Percentiles rank a stretch among this genome's conserved stretches.
Evolutionary conservation across 1,140 invertebrate species (phyloP).

Genomic region (Cheumatopsyche charites): DNA sequence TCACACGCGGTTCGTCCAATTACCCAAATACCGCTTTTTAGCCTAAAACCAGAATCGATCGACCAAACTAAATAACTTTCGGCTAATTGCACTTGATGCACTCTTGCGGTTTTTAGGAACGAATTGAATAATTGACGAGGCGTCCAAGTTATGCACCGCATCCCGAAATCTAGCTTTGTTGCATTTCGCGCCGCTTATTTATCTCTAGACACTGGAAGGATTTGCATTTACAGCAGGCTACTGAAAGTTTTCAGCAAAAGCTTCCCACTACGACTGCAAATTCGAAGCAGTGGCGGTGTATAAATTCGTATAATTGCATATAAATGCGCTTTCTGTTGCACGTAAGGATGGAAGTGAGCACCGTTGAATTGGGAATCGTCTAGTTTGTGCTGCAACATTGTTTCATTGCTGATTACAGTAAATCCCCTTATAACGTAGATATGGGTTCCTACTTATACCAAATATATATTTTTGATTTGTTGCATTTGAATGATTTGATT

Average conservation of each 20-base stretch:
- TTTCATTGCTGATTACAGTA: too few relatives aligned
- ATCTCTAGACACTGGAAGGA: constrained; percentile 3
- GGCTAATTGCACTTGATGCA: background rate
- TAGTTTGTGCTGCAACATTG: too few relatives aligned
- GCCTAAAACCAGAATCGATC: too few relatives aligned
- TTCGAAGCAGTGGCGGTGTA: background rate
- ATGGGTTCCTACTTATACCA: too few relatives aligned
- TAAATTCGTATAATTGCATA: background rate
- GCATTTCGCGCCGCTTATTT: constrained; percentile 11
- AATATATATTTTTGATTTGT: too few relatives aligned
- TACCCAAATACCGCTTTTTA: too few relatives aligned
- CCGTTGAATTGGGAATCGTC: too few relatives aligned
- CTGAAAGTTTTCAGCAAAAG: background rate
- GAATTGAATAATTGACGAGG: constrained; percentile 41
- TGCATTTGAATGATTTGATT: too few relatives aligned
- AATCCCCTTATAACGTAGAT: too few relatives aligned
- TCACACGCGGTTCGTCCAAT: too few relatives aligned
- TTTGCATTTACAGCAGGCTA: constrained; percentile 23
- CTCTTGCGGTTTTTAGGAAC: constrained; percentile 13
- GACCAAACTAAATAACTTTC: too few relatives aligned
- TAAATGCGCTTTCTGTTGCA: background rate
- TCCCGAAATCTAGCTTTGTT: constrained; percentile 35
- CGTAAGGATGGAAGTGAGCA: too few relatives aligned
- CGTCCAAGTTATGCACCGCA: constrained; percentile 42
- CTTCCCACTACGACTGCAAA: background rate